Base-by-base conservation (phyloP, 1,140 invertebrate species). In the Rhynchophorus ferrugineus region DNA sequence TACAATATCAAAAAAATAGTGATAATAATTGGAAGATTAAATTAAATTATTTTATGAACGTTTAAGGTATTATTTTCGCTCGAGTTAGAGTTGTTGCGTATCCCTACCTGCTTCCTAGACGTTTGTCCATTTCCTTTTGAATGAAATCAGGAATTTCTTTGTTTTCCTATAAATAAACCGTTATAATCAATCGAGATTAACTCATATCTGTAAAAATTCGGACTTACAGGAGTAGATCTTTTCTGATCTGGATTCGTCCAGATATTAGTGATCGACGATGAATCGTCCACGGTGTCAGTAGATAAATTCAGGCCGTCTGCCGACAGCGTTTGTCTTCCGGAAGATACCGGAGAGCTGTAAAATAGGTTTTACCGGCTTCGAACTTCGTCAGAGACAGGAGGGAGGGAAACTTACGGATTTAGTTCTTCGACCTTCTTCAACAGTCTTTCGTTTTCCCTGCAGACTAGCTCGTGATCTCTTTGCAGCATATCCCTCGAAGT, bases 381-480 rank as follows among this genome's bases (percentile, higher is more conserved):
- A n/a, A n/a, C n/a, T n/a, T n/a, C n/a, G n/a, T n/a, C n/a, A n/a
- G n/a, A n/a, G n/a, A n/a, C n/a, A n/a, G n/a, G n/a, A n/a, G n/a
- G n/a, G n/a, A 29, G 11, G 24, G 11, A 6, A 29, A 80, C 82
- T 82, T 73, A 89, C 85, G 80, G 81, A 66, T 88, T 88, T 11
- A 89, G 83, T 69, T 91, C 87, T 69, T 94, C 90, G 9, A 95
- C 69, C 73, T 91, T 91, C 61, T 85, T 87, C 13, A 89, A 68
- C 14, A 96, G 72, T 18, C 87, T 72, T 68, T 95, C 92, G 65
- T 95, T 95, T 67, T 96, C 91, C 49, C 87, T 73, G 62, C 88
- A 91, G 8, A 95, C 82, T 3, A 90, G 67, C 67, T 95, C 91
- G 63, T 95, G 91, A 65, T 96, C 92, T 33, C 89, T 71, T 38